phyloP scores from a whole-genome alignment of 2,113 vertebrate species.

The Ancistrus triradiatus region DNA sequence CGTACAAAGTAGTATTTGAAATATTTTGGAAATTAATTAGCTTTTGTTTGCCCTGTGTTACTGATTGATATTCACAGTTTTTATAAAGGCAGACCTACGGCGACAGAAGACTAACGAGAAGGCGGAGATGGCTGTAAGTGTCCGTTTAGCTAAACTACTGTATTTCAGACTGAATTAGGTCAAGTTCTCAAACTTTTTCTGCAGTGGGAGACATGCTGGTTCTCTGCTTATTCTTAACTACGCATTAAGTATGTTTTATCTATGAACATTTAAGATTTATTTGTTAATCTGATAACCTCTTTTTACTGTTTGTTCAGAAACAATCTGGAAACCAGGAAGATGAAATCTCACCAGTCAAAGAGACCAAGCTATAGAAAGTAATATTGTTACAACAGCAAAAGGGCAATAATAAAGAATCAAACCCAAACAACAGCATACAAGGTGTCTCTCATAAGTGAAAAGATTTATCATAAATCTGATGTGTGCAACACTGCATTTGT shows the following conservation, averaged over 20 bases:
- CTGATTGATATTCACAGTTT: conserved; percentile 60
- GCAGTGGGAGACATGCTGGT: background rate
- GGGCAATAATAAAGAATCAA: background rate
- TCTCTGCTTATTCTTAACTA: conserved; percentile 2
- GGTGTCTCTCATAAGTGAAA: background rate
- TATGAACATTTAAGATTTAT: background rate
- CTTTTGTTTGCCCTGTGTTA: background rate
- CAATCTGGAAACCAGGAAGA: conserved; percentile 37
- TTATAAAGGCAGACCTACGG: conserved; percentile 86
- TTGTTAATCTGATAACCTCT: background rate
- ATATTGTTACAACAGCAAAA: too few relatives aligned
- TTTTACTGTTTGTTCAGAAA: conserved; percentile 49
- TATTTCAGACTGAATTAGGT: too few relatives aligned
- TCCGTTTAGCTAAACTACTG: conserved; percentile 15
- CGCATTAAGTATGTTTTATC: background rate
- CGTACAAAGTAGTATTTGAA: too few relatives aligned
- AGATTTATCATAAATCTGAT: background rate
- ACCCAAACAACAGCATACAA: background rate
- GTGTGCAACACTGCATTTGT: background rate
- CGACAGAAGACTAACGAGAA: conserved; percentile 78
- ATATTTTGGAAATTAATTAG: too few relatives aligned
- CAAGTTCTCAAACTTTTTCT: too few relatives aligned
- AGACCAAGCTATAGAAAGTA: conserved; percentile 43
- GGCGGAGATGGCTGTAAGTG: conserved; percentile 71
- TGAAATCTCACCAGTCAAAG: conserved; percentile 35